phyloP scores from a whole-genome alignment of 2,113 vertebrate species.

The Oryzias woworae region DNA sequence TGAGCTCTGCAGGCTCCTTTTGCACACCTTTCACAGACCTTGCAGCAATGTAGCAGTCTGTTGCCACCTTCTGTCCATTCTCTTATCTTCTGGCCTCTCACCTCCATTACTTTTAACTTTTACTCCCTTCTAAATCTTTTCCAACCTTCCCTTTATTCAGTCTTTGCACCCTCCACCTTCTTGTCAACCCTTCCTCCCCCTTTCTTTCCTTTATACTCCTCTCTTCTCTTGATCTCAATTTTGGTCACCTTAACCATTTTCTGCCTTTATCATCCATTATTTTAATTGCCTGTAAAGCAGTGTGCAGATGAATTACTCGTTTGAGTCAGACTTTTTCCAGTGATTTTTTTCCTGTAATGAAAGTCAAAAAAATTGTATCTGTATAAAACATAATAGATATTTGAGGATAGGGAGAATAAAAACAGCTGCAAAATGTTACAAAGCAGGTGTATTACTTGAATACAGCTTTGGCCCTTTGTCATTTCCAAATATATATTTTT shows the following conservation, averaged over 20 bases:
- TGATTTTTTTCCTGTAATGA: too few relatives aligned
- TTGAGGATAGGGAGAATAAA: too few relatives aligned
- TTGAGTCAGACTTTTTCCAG: neutral
- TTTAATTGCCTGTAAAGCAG: constrained; percentile 15
- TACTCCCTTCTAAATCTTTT: constrained; percentile 38
- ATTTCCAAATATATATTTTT: too few relatives aligned
- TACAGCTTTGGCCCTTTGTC: too few relatives aligned
- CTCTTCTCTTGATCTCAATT: constrained; percentile 28
- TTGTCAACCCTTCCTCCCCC: constrained; percentile 25
- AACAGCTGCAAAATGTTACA: too few relatives aligned
- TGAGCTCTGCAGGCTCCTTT: constrained; percentile 62
- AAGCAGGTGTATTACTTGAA: too few relatives aligned
- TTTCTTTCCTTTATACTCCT: constrained; percentile 14
- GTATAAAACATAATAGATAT: too few relatives aligned
- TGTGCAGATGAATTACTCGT: constrained; percentile 5
- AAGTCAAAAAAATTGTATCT: too few relatives aligned
- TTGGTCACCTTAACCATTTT: neutral
- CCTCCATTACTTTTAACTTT: constrained; percentile 68
- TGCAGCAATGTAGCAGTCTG: constrained; percentile 56
- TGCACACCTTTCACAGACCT: constrained; percentile 57
- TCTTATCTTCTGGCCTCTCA: constrained; percentile 69
- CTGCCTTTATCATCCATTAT: constrained; percentile 20
- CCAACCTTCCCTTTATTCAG: constrained; percentile 21
- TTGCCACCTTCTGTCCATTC: constrained; percentile 65
- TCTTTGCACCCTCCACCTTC: constrained; percentile 39